A percentile compares a stretch with the other conserved stretches of the same genome.
Evolutionary conservation across 2,113 vertebrate genomes (phyloP).

Genomic region (Labrus mixtus): DNA sequence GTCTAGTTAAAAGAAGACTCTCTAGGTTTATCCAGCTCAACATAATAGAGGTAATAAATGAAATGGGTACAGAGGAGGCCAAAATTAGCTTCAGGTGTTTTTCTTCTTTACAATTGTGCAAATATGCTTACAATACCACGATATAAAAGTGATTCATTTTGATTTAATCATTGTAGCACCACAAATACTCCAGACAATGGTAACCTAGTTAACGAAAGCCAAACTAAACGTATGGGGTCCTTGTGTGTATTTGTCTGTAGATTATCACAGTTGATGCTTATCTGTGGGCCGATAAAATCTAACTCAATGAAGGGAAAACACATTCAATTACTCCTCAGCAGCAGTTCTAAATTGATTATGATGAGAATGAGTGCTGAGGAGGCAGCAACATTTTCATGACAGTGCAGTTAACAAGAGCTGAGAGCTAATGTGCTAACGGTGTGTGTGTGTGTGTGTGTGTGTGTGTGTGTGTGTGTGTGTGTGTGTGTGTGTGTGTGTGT

Average conservation of each 20-base stretch:
- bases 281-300: conserved; percentile 43
- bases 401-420: conserved; percentile 58
- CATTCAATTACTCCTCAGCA: conserved; percentile 67
- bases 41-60: too few species aligned
- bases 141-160: not conserved
- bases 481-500: conserved; percentile 3
- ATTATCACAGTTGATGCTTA: conserved; percentile 29
- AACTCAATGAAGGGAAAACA: conserved; percentile 38
- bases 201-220: conserved; percentile 18
- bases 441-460: not conserved
- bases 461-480: not conserved
- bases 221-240: conserved; percentile 22
- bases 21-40: too few species aligned
- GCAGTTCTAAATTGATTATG: conserved; percentile 72
- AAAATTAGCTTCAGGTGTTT: not conserved
- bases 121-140: not conserved
- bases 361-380: conserved; percentile 71
- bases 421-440: conserved; percentile 24
- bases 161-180: conserved; percentile 2
- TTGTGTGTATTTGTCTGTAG: conserved; percentile 17
- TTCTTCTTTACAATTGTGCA: not conserved
- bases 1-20: too few species aligned
- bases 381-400: conserved; percentile 68
- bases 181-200: not conserved
- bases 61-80: too few species aligned